phyloP scores from a whole-genome alignment of 2,113 vertebrate genomes.

The Kryptolebias marmoratus region DNA sequence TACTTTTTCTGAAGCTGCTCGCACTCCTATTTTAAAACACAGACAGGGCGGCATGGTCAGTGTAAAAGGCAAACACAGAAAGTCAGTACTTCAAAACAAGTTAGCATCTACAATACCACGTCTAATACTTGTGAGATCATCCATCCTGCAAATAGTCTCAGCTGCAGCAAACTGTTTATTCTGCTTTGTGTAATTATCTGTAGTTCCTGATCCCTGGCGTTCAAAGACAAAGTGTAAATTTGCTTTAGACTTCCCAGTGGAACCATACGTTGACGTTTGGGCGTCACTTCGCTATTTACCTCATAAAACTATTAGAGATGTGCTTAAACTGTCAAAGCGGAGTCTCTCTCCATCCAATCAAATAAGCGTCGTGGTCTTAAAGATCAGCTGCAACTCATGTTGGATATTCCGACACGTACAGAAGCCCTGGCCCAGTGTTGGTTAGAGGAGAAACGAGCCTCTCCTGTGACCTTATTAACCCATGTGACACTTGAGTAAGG shows the following conservation, averaged over 20 bases:
- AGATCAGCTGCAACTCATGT: not conserved
- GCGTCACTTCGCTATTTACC: too few relatives aligned
- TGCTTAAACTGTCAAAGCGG: too few relatives aligned
- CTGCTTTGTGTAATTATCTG: too few relatives aligned
- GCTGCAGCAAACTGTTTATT: too few relatives aligned
- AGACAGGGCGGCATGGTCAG: constrained; percentile 1
- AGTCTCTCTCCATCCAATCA: too few relatives aligned
- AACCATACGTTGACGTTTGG: not conserved
- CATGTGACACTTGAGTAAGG: constrained; percentile 15
- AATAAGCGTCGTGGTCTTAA: too few relatives aligned
- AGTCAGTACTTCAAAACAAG: not conserved
- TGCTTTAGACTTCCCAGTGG: not conserved
- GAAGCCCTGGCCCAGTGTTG: not conserved
- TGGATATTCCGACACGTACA: not conserved
- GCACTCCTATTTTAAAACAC: constrained; percentile 85
- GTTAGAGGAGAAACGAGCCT: not conserved
- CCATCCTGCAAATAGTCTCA: too few relatives aligned
- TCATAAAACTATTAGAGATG: too few relatives aligned
- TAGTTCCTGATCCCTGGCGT: too few relatives aligned
- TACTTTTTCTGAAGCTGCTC: constrained; percentile 99
- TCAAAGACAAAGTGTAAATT: too few relatives aligned
- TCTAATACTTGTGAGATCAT: too few relatives aligned
- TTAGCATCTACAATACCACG: not conserved
- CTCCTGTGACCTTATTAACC: constrained; percentile 33
- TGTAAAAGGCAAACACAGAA: not conserved